Evolutionary conservation across 2,888 invertebrate genomes (phyloP), one percentile per base, ranked within the genome.

Genomic region (Plusia festucae): DNA sequence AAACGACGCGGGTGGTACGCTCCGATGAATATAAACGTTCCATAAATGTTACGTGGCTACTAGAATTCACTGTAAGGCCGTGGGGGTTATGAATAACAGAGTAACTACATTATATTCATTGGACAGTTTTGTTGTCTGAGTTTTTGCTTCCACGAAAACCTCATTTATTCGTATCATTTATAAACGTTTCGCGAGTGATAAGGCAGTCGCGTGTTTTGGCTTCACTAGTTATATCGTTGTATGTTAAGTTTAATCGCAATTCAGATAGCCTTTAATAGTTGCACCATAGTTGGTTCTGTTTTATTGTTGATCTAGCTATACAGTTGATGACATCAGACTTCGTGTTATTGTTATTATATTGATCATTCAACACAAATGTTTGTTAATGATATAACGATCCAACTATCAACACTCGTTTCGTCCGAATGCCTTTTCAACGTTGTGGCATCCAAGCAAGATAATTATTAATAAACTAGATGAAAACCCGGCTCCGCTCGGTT

Each of bases 1-100:
- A 83, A 81, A 84, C 93, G 83, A 89, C 90, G 93, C 92, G 93
- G 92, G 93, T 92, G 93, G 93, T 87, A 88, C 82, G 85, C 86
- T 78, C 82, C 79, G 85, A 86, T 88, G 89, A 91, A 92, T 91
- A 91, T 91, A 93, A 91, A 91, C 90, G 87, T 87, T 81, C 86
- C 84, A 87, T 88, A 86, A 89, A 88, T 85, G 88, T 85, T 83
- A 81, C 84, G 84, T 76, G 81, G 80, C 85, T 84, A 85, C 86
- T 85, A 82, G 79, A 84, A 84, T 79, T 84, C 81, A 70, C 73
- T 78, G 67, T 68, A 71, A 74, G 72, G 44, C 63, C 56, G 63
- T 46, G 63, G 70, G 67, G 65, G 40, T 69, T 75, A 75, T 79
- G 76, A 80, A 83, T 83, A 78, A 72, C 70, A 54, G 56, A 79